Evolutionary conservation across 35 echinoderm and acorn worm genomes (phyloP), one percentile per base, ranked within the genome.

Genomic region (Apostichopus parvimensis): DNA sequence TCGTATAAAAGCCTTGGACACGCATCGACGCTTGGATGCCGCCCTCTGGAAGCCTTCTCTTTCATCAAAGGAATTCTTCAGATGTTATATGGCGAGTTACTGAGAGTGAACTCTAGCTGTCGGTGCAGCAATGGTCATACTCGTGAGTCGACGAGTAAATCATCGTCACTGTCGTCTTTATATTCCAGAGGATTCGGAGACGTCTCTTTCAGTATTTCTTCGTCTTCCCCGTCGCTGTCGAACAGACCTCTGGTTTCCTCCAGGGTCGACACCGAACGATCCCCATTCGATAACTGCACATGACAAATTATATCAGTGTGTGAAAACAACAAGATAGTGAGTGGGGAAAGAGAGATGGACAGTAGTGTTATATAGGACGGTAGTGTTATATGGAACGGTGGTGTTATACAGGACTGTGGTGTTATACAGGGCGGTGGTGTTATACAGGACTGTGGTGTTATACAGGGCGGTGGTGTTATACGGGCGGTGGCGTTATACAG

Each of bases 131-230:
- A 0, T 25, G 34, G 34, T 88, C 86, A 88, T 34, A 88, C 86
- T 9, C 86, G 23, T 0, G 86, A 88, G 62, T 88, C 86, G 6
- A 88, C 54, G n/a, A 97, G 88, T 55, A 97, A 89, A 57, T 97
- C 95, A 23, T 97, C 95, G 53, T 97, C 95, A 73, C 95, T 97
- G 75, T 97, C 95, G 22, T 97, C 95, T 52, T 89, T 91, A 77
- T 94, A 94, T 77, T 93, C 92, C 18, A 92, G 80, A 6, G 93
- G 85, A 70, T 92, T 94, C 57, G 82, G 79, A 56, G 91, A 91
- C 0, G 86, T 94, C n/a, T 94, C 95, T 71, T 83, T 86, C 0
- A 97, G 55, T 62, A 97, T 77, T 73, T 94, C 93, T 87, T 97
- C 95, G 65, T 97, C 95, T 23, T 97, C 95, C 4, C 79, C 93